These are phyloP conservation scores for Periplaneta americana DNA, from an alignment of 1,140 invertebrate species.

Conservation along the genomic window DNA sequence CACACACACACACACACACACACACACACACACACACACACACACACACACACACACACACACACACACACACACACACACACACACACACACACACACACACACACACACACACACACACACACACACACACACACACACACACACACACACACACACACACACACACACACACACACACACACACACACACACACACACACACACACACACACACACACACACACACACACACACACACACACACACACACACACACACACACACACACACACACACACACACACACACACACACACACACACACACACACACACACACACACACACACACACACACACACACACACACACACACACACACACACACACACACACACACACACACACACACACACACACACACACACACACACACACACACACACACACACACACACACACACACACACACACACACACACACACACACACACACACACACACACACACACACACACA, in stretches of 20 bases:
- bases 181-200: constrained; percentile 30
- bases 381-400: constrained; percentile 17
- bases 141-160: constrained; percentile 29
- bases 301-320: constrained; percentile 28
- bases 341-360: constrained; percentile 25
- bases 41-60: constrained; percentile 22
- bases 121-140: constrained; percentile 33
- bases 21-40: constrained; percentile 22
- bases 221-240: constrained; percentile 29
- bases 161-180: constrained; percentile 27
- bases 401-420: constrained; percentile 17
- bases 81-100: constrained; percentile 26
- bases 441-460: constrained; percentile 17
- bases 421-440: constrained; percentile 17
- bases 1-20: constrained; percentile 19
- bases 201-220: constrained; percentile 31
- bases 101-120: constrained; percentile 31
- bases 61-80: no score
- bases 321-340: constrained; percentile 26
- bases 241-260: constrained; percentile 28
- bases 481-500: constrained; percentile 21
- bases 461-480: constrained; percentile 18
- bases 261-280: constrained; percentile 27
- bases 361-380: constrained; percentile 15
- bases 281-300: constrained; percentile 27